Conservation (phyloP, 2,113 vertebrate species). For the Hemichromis elongatus region DNA sequence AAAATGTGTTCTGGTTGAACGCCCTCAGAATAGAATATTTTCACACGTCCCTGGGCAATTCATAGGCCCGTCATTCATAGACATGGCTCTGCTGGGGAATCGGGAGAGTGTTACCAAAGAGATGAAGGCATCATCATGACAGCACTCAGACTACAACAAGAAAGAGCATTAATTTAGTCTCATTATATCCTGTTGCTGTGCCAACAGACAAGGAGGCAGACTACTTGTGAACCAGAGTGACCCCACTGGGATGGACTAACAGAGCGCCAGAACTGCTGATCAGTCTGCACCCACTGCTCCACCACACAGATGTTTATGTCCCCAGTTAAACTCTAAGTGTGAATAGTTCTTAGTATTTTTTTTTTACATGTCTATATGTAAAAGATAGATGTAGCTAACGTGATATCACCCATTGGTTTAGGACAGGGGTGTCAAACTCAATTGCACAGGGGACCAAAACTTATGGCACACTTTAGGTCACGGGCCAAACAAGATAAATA, state of each 20-base stretch:
- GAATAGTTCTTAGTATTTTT: background rate
- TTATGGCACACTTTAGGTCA: too few species aligned
- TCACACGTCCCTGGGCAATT: background rate
- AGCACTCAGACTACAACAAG: background rate
- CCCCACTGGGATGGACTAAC: background rate
- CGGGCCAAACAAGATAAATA: too few species aligned
- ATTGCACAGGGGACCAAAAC: too few species aligned
- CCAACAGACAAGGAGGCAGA: constrained; percentile 47
- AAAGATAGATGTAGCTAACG: background rate
- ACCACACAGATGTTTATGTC: background rate
- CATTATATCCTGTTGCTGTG: constrained; percentile 61
- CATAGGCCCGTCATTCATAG: background rate
- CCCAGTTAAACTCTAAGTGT: background rate
- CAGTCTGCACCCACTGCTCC: background rate
- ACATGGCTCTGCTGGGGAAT: background rate
- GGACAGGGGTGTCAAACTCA: too few species aligned
- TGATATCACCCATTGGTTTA: background rate
- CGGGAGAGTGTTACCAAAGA: background rate
- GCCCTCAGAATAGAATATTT: background rate
- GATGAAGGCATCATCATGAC: background rate
- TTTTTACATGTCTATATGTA: background rate
- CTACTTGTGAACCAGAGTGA: constrained; percentile 22
- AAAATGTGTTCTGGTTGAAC: background rate
- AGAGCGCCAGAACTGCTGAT: background rate
- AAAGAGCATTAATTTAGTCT: constrained; percentile 31